Conservation (phyloP, 2,113 vertebrate genomes). For the Bucco capensis region DNA sequence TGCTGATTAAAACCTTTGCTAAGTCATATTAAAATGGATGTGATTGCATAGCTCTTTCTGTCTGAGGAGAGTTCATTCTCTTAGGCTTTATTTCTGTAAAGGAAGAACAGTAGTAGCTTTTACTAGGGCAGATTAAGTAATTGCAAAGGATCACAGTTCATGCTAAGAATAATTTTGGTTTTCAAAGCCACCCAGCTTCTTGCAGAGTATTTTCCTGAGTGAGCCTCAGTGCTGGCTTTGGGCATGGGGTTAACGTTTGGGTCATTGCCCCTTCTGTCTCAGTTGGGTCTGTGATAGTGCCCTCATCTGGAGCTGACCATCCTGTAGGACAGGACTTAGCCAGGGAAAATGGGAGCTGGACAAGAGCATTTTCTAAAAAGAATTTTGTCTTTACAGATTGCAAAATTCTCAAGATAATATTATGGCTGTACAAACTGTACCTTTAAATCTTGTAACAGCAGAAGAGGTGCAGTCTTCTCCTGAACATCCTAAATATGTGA, state of each 20-base stretch:
- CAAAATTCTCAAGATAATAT: neutral
- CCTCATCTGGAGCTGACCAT: neutral
- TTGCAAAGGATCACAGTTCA: neutral
- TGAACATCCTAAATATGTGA: neutral
- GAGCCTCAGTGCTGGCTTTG: neutral
- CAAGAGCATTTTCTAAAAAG: neutral
- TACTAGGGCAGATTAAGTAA: neutral
- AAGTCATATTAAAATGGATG: neutral
- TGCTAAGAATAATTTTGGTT: neutral
- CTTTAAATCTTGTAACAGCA: neutral
- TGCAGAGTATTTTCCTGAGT: neutral
- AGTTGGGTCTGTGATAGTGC: neutral
- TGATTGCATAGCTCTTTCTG: neutral
- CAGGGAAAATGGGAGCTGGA: neutral
- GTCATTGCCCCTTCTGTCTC: neutral
- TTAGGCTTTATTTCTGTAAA: neutral
- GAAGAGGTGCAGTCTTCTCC: neutral
- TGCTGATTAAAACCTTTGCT: neutral
- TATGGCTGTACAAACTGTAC: neutral
- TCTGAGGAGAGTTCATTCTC: neutral
- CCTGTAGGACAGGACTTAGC: neutral
- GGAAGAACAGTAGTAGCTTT: neutral
- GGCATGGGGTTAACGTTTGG: neutral
- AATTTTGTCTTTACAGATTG: neutral
- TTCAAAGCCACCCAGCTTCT: neutral